phyloP scores from a whole-genome alignment of 2,113 vertebrate species.

The Meleagris gallopavo region DNA sequence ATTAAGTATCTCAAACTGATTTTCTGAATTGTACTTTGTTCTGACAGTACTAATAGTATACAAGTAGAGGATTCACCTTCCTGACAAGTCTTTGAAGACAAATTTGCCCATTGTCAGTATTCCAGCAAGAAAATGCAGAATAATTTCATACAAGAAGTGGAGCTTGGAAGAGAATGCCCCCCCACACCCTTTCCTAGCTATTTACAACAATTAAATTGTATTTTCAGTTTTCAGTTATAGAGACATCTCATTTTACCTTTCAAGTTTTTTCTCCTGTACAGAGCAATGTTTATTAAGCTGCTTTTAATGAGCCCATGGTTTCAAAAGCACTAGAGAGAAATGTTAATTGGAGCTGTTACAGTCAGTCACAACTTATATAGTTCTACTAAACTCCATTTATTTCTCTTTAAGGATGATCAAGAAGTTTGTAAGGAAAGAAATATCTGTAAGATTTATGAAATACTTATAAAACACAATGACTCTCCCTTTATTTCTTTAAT shows the following conservation, averaged over 20 bases:
- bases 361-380: slow-evolving; percentile 28
- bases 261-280: neutral
- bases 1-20: neutral
- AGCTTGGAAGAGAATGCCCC: neutral
- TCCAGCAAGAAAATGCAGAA: neutral
- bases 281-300: slow-evolving; percentile 42
- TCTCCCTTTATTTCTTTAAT: neutral
- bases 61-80: neutral
- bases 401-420: slow-evolving; percentile 43
- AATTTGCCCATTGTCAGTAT: neutral
- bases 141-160: neutral
- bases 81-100: neutral
- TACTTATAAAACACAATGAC: slow-evolving; percentile 13
- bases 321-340: slow-evolving; percentile 53
- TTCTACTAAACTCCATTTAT: slow-evolving; percentile 37
- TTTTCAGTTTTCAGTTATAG: slow-evolving; percentile 36
- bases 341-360: slow-evolving; percentile 46
- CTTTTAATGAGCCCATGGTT: slow-evolving; percentile 57
- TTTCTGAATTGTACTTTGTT: neutral
- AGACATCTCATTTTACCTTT: slow-evolving; percentile 54
- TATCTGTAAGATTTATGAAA: slow-evolving; percentile 12
- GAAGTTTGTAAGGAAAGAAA: slow-evolving; percentile 41
- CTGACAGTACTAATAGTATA: neutral
- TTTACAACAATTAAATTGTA: slow-evolving; percentile 35
- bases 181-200: neutral